phyloP scores from a whole-genome alignment of 2,113 vertebrate genomes.

The Campylomormyrus numenius region DNA sequence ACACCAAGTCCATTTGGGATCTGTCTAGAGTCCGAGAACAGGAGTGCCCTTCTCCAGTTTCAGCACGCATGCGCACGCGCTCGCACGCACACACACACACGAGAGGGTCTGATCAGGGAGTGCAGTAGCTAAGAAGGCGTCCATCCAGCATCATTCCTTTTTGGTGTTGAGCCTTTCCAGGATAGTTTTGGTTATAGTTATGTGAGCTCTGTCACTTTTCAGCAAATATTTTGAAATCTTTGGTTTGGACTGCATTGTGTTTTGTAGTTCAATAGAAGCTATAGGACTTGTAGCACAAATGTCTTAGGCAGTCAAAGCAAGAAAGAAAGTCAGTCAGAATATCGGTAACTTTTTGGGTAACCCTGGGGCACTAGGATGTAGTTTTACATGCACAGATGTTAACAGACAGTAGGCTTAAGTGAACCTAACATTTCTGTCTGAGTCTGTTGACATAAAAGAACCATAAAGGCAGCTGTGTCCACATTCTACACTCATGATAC shows the following conservation, averaged over 20 bases:
- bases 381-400: not conserved
- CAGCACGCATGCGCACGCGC: not conserved
- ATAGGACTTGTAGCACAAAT: not conserved
- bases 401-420: not conserved
- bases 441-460: not conserved
- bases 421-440: not conserved
- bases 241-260: not conserved
- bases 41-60: not conserved
- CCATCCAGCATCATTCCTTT: not conserved
- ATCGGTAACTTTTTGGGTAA: not conserved
- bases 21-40: slow-evolving; percentile 50
- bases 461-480: not conserved
- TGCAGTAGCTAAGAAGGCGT: not conserved
- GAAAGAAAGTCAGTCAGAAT: not conserved
- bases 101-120: not conserved
- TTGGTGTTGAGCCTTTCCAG: not conserved
- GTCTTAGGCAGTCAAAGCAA: not conserved
- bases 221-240: not conserved
- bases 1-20: slow-evolving; percentile 47
- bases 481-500: not conserved
- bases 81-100: not conserved
- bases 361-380: not conserved
- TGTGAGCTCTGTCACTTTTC: not conserved
- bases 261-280: not conserved
- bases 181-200: not conserved